These are phyloP conservation scores for Ctenicera cuprea DNA, from an alignment of 2,888 invertebrate genomes.

Conservation along the genomic window DNA sequence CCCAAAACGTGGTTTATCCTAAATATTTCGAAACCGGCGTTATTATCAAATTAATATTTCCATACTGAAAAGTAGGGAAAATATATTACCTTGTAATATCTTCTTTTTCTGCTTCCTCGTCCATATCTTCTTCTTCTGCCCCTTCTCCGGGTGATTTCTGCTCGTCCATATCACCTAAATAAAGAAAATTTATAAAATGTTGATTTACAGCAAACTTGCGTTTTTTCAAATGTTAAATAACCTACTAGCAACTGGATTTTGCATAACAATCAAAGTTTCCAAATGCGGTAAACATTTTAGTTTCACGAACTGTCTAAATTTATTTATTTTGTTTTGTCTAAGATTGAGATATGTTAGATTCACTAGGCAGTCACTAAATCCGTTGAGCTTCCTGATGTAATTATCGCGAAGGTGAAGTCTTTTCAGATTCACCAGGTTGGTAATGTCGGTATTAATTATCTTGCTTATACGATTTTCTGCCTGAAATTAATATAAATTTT, in stretches of 20 bases:
- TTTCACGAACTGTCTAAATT: constrained; percentile 75
- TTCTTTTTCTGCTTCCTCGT: constrained; percentile 56
- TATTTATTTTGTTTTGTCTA: constrained; percentile 74
- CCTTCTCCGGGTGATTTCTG: constrained; percentile 33
- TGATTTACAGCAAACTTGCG: neutral
- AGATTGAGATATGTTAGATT: constrained; percentile 77
- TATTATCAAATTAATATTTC: neutral
- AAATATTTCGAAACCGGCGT: too few relatives aligned
- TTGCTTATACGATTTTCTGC: constrained; percentile 82
- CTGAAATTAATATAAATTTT: constrained; percentile 48
- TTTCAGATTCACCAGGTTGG: constrained; percentile 77
- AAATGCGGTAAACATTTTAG: constrained; percentile 73
- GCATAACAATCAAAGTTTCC: constrained; percentile 74
- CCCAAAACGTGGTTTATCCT: too few relatives aligned
- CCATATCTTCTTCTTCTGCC: constrained; percentile 56
- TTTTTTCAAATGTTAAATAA: neutral
- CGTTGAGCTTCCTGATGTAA: constrained; percentile 74
- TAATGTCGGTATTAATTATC: constrained; percentile 80
- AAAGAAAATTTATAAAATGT: neutral
- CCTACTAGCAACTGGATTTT: constrained; percentile 73
- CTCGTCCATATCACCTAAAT: constrained; percentile 37
- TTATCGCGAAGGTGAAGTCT: constrained; percentile 85
- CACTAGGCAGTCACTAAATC: constrained; percentile 71
- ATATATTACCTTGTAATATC: constrained; percentile 54
- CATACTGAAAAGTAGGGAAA: neutral